Conservation (phyloP, 2,113 vertebrate species). For the Psophia crepitans region DNA sequence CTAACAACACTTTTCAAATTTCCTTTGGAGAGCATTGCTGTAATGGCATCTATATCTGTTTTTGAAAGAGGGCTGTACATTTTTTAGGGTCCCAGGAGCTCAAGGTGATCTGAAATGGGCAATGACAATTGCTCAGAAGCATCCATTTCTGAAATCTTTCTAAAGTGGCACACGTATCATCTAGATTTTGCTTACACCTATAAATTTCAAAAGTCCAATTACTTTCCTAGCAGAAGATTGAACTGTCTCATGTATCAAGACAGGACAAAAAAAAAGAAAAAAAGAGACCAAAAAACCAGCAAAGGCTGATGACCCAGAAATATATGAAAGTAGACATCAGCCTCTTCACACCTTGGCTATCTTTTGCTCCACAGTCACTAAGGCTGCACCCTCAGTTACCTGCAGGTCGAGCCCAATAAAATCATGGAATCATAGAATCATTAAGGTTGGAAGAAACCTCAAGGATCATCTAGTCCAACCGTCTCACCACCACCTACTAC, state of each 20-base stretch:
- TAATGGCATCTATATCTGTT: background rate
- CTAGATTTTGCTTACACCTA: background rate
- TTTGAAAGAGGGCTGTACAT: background rate
- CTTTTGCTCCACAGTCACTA: background rate
- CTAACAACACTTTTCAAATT: conserved; percentile 25
- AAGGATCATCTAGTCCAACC: too few species aligned
- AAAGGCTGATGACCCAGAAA: background rate
- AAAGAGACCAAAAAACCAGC: background rate
- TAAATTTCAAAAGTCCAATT: background rate
- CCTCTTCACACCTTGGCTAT: background rate
- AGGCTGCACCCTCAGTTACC: background rate
- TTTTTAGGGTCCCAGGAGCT: conserved; percentile 16
- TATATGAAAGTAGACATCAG: background rate
- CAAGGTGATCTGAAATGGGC: background rate
- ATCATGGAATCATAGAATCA: too few species aligned
- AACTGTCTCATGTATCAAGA: background rate
- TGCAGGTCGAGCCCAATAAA: background rate
- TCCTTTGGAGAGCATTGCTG: background rate
- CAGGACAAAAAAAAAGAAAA: background rate
- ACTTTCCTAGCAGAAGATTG: background rate
- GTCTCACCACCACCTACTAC: too few species aligned
- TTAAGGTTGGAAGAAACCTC: too few species aligned
- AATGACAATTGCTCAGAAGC: background rate
- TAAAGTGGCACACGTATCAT: background rate
- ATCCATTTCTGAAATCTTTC: conserved; percentile 18